Evolutionary conservation across 2,888 invertebrate genomes (phyloP).

Genomic region (Cryptosula pallasiana): DNA sequence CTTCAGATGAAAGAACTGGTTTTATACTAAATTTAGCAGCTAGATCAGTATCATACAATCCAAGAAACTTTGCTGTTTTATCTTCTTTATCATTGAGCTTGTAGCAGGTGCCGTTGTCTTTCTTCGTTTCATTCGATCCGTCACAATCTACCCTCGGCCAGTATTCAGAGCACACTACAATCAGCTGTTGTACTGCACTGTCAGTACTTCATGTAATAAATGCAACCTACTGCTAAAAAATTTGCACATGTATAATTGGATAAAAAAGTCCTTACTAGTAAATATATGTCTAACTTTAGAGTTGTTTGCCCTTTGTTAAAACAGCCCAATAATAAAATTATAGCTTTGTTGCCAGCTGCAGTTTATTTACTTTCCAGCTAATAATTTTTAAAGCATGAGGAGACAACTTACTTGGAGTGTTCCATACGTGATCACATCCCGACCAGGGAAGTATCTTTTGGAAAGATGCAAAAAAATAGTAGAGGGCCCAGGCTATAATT

Average conservation of each 20-base stretch:
- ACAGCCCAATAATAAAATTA: no score
- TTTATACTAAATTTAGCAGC: slow-evolving; percentile 9
- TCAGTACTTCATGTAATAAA: no score
- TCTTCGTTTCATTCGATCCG: slow-evolving; percentile 1
- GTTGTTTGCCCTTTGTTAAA: no score
- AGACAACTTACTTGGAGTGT: slow-evolving; percentile 28
- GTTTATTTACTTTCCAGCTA: no score
- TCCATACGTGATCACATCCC: slow-evolving; percentile 56
- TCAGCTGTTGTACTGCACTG: no score
- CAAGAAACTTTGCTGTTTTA: background rate
- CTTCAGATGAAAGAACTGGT: background rate
- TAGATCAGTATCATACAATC: slow-evolving; percentile 3
- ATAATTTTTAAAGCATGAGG: no score
- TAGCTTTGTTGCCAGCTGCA: no score
- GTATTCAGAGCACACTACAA: slow-evolving; percentile 8
- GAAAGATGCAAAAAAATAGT: slow-evolving; percentile 69
- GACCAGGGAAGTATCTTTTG: slow-evolving; percentile 65
- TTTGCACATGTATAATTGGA: no score
- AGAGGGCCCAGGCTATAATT: slow-evolving; percentile 71
- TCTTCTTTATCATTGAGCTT: background rate
- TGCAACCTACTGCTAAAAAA: no score
- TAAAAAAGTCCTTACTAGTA: no score
- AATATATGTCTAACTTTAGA: no score
- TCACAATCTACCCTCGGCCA: slow-evolving; percentile 8
- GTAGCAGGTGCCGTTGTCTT: slow-evolving; percentile 7